Evolutionary conservation across 2,113 vertebrate species (phyloP).

Genomic region (Catharus fuscescens): DNA sequence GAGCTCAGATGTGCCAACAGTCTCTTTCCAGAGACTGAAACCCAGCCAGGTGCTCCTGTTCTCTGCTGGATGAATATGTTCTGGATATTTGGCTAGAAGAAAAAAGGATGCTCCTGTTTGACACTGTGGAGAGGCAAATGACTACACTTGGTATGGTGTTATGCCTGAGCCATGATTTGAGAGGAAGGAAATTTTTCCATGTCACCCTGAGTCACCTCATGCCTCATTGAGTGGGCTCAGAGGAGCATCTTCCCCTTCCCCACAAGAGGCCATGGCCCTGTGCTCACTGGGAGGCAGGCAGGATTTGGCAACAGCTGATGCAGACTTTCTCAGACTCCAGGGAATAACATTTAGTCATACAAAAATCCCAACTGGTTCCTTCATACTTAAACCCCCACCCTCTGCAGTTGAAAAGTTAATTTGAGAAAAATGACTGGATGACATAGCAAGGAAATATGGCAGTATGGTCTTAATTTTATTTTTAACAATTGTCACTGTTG

Average conservation of each 20-base stretch:
- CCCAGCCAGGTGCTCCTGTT: background rate
- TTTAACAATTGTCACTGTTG: background rate
- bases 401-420: constrained; percentile 6
- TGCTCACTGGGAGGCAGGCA: background rate
- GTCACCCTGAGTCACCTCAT: background rate
- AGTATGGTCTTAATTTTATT: constrained; percentile 7
- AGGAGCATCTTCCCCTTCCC: background rate
- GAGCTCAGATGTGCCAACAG: background rate
- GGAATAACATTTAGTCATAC: constrained; percentile 6
- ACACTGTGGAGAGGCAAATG: background rate
- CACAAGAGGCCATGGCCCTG: background rate
- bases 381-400: constrained; percentile 13
- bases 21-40: background rate
- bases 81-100: background rate
- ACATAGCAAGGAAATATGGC: constrained; percentile 9
- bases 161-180: background rate
- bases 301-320: background rate
- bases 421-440: background rate
- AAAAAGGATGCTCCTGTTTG: background rate
- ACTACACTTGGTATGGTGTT: background rate
- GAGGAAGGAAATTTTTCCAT: background rate
- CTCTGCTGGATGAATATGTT: background rate
- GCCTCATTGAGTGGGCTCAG: background rate
- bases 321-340: background rate
- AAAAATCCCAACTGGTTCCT: constrained; percentile 21